These are phyloP conservation scores for Drosophila stalkeri DNA, from an alignment of 2,888 invertebrate species.

Conservation along the genomic window DNA sequence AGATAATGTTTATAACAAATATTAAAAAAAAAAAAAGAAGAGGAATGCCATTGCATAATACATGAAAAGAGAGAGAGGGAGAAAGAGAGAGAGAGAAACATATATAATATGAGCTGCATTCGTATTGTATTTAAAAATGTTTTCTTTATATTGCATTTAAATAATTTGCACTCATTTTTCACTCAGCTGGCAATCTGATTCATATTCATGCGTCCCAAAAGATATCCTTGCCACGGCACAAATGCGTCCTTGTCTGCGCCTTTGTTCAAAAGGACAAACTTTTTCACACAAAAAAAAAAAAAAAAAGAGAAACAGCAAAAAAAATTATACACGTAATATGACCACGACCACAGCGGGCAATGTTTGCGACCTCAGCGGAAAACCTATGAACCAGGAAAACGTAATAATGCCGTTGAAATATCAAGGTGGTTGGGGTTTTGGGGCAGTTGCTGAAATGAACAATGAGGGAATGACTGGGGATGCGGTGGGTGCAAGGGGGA, in stretches of 20 bases:
- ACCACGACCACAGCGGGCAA: slow-evolving; percentile 43
- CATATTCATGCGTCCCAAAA: slow-evolving; percentile 51
- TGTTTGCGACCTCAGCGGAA: slow-evolving; percentile 67
- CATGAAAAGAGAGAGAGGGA: slow-evolving; percentile 42
- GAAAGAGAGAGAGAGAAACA: slow-evolving; percentile 14
- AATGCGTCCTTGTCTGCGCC: slow-evolving; percentile 51
- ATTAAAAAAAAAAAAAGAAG: slow-evolving; percentile 1
- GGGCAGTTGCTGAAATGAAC: slow-evolving; percentile 8
- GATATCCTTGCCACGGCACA: slow-evolving; percentile 35
- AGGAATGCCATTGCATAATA: neutral
- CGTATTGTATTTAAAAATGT: slow-evolving; percentile 36
- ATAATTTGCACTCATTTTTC: slow-evolving; percentile 67
- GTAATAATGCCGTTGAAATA: slow-evolving; percentile 64
- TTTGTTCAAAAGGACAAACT: slow-evolving; percentile 74
- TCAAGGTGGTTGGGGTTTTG: slow-evolving; percentile 33
- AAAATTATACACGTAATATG: slow-evolving; percentile 35
- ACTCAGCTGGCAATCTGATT: slow-evolving; percentile 56
- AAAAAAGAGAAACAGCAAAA: slow-evolving; percentile 26
- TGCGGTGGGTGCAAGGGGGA: neutral
- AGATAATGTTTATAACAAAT: slow-evolving; percentile 72
- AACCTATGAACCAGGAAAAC: slow-evolving; percentile 76
- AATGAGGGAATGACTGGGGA: neutral
- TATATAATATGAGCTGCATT: slow-evolving; percentile 33
- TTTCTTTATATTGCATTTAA: slow-evolving; percentile 59
- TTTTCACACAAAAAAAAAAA: slow-evolving; percentile 54